These are phyloP conservation scores for Coelinius sp. DNA, from an alignment of 2,888 invertebrate species.

Conservation along the genomic window DNA sequence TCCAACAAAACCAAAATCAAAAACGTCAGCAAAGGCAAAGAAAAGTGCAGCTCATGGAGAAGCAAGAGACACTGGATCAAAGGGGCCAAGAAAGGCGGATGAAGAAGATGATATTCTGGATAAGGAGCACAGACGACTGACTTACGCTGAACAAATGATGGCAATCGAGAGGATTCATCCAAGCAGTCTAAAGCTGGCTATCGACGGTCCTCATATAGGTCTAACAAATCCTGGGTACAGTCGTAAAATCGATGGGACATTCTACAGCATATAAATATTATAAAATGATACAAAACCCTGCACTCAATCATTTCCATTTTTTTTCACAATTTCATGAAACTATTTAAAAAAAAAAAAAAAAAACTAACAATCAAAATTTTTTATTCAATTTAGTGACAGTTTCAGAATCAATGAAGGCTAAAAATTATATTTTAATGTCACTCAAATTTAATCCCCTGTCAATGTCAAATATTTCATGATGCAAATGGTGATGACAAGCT, in stretches of 20 bases:
- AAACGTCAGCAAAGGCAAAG: not conserved
- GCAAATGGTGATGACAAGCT: conserved; percentile 2
- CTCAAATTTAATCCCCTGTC: not conserved
- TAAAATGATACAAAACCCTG: conserved; percentile 19
- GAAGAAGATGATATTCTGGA: conserved; percentile 40
- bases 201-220: conserved; percentile 85
- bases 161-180: conserved; percentile 74
- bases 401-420: not conserved
- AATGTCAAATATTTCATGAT: conserved; percentile 14
- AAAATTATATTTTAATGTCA: not conserved
- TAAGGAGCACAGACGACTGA: conserved; percentile 29
- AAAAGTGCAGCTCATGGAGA: not conserved
- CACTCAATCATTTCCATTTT: not conserved
- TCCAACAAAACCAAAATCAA: not conserved
- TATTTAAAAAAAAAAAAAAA: not conserved
- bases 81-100: not conserved
- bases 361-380: not conserved
- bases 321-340: not conserved
- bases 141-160: conserved; percentile 36
- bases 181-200: conserved; percentile 83
- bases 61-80: not conserved
- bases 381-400: not conserved
- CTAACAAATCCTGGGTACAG: conserved; percentile 87
- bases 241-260: conserved; percentile 78
- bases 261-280: conserved; percentile 60